Percentiles rank a stretch among this genome's conserved stretches.
Evolutionary conservation across 2,797 vertebrate genomes (phyloP).

Genomic region (Furcifer pardalis): DNA sequence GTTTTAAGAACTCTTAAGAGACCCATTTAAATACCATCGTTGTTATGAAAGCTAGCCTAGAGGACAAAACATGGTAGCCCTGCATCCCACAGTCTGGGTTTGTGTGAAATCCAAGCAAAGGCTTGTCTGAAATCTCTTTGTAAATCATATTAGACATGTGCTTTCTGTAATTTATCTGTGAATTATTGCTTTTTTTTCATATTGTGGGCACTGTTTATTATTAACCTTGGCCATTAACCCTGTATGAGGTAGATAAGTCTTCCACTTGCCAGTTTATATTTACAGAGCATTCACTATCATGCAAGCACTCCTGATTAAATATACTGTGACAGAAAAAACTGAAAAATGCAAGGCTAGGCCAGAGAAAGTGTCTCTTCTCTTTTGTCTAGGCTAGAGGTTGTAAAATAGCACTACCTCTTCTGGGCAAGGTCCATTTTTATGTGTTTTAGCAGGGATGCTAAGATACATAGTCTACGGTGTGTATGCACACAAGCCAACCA

Average conservation of each 20-base stretch:
- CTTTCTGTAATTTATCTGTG: conserved; percentile 66
- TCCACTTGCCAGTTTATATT: conserved; percentile 74
- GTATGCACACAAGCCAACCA: conserved; percentile 32
- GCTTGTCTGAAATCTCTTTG: conserved; percentile 60
- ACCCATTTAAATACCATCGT: not conserved
- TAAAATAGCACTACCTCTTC: not conserved
- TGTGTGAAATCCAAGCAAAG: conserved; percentile 58
- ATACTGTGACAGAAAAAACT: conserved; percentile 59
- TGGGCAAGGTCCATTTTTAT: not conserved
- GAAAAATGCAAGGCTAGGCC: conserved; percentile 54
- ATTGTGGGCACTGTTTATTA: conserved; percentile 79
- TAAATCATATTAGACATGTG: conserved; percentile 70
- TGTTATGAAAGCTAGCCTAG: not conserved
- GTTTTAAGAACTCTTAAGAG: not conserved
- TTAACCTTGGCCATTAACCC: conserved; percentile 78
- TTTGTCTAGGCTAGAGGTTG: not conserved
- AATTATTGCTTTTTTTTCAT: conserved; percentile 73
- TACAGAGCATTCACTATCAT: conserved; percentile 61
- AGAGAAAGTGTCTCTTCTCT: conserved; percentile 32
- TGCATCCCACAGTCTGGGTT: conserved; percentile 35
- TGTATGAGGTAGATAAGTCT: conserved; percentile 72
- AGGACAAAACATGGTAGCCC: conserved; percentile 49
- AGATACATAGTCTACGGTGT: not conserved
- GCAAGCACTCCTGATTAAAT: conserved; percentile 71
- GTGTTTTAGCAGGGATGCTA: not conserved